phyloP scores from a whole-genome alignment of 2,113 vertebrate genomes.

The Uropsilus gracilis region DNA sequence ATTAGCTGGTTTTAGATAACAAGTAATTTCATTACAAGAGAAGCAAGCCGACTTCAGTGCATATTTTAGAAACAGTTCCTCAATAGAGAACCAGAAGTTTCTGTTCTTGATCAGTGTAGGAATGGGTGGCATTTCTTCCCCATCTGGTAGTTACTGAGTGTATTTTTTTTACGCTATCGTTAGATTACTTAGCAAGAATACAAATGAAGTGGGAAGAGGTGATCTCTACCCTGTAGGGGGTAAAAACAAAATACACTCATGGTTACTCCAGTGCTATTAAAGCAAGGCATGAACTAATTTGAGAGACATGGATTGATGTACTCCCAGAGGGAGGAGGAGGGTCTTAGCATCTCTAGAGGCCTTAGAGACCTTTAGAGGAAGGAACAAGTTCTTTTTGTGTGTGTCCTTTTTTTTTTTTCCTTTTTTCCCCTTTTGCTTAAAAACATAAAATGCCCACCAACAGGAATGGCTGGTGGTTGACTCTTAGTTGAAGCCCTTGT shows the following conservation, averaged over 20 bases:
- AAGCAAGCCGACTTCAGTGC: not conserved
- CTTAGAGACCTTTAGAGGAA: not conserved
- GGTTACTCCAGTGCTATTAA: not conserved
- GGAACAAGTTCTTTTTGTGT: not conserved
- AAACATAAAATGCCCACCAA: not conserved
- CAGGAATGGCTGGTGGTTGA: not conserved
- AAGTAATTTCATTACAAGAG: not conserved
- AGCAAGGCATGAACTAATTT: not conserved
- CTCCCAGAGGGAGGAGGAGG: not conserved
- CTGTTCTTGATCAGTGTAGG: not conserved
- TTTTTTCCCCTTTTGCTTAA: not conserved
- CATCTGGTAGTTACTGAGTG: not conserved
- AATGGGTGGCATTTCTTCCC: not conserved
- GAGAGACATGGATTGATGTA: not conserved
- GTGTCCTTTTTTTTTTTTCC: not conserved
- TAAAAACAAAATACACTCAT: not conserved
- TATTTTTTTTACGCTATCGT: rapidly evolving
- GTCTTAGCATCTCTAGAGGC: not conserved
- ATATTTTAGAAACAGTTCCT: not conserved
- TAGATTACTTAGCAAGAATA: not conserved
- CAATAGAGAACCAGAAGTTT: not conserved
- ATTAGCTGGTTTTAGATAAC: not conserved
- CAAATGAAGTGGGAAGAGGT: not conserved
- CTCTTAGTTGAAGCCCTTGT: not conserved
- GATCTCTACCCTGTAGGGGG: not conserved